These are phyloP conservation scores for Tolmerus cingulatus DNA, from an alignment of 2,888 invertebrate species.

Conservation along the genomic window DNA sequence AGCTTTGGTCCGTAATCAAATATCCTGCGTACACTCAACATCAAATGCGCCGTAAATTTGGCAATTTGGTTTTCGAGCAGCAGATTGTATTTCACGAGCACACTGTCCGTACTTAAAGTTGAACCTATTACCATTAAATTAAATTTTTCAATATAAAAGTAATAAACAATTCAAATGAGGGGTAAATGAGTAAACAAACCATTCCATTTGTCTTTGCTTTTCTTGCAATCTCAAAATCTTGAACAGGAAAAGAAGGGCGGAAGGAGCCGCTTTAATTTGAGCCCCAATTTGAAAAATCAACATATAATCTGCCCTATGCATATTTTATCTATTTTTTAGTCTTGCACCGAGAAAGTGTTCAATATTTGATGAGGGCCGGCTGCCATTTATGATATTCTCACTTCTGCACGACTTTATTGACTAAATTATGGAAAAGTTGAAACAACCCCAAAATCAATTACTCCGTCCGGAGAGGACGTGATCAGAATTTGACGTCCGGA, in stretches of 20 bases:
- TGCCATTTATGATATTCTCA: conserved; percentile 11
- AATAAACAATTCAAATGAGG: not conserved
- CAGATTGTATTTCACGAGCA: not conserved
- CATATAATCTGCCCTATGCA: not conserved
- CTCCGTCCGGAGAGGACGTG: conserved; percentile 17
- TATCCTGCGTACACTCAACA: not conserved
- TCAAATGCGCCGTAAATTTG: not conserved
- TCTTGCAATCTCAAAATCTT: not conserved
- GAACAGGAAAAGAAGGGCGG: not conserved
- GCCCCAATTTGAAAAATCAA: not conserved
- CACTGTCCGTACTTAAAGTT: not conserved
- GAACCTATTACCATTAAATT: not conserved
- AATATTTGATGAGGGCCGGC: not conserved
- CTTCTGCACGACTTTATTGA: not conserved
- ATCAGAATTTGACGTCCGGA: conserved; percentile 34
- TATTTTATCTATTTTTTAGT: not conserved
- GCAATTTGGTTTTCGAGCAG: not conserved
- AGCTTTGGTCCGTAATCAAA: not conserved
- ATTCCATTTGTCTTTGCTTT: not conserved
- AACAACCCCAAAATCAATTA: conserved; percentile 38
- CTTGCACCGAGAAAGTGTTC: not conserved
- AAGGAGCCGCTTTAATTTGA: not conserved
- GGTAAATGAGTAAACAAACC: not conserved
- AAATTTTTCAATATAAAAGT: not conserved
- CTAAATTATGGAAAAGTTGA: conserved; percentile 35